Conservation (phyloP, 2,888 invertebrate species). For the Timandra comae region DNA sequence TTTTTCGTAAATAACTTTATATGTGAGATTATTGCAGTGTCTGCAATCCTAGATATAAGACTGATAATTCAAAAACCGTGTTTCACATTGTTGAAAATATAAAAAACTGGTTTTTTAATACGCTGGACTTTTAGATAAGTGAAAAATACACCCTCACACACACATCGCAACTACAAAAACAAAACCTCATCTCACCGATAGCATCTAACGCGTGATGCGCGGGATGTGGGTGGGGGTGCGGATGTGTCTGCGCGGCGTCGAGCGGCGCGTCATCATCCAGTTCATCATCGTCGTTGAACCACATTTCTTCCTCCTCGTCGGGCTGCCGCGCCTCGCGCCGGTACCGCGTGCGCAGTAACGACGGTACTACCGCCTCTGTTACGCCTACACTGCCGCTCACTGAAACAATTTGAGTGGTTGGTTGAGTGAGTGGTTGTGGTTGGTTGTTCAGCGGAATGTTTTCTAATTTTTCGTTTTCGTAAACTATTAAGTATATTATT, state of each 20-base stretch:
- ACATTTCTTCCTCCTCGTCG: constrained; percentile 99
- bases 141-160: too few species aligned
- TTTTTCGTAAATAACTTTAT: too few species aligned
- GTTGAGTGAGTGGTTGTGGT: not conserved
- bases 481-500: too few species aligned
- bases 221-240: constrained; percentile 42
- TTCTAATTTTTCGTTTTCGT: too few species aligned
- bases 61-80: too few species aligned
- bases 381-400: constrained; percentile 66
- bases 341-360: constrained; percentile 88
- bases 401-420: constrained; percentile 14
- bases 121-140: too few species aligned
- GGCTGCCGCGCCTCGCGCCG: constrained; percentile 94
- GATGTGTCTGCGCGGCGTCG: constrained; percentile 47
- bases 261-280: constrained; percentile 85
- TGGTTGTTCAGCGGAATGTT: too few species aligned
- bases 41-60: too few species aligned
- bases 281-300: constrained; percentile 98
- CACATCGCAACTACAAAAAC: too few species aligned
- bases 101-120: too few species aligned
- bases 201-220: constrained; percentile 68
- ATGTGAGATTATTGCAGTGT: too few species aligned
- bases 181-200: constrained; percentile 61
- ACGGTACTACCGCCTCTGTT: constrained; percentile 81
- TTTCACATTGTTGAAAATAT: too few species aligned